Percentiles rank a stretch among this genome's conserved stretches.
Evolutionary conservation across 2,797 vertebrate genomes (phyloP).

Genomic region (Stomatorhinus walkeri): DNA sequence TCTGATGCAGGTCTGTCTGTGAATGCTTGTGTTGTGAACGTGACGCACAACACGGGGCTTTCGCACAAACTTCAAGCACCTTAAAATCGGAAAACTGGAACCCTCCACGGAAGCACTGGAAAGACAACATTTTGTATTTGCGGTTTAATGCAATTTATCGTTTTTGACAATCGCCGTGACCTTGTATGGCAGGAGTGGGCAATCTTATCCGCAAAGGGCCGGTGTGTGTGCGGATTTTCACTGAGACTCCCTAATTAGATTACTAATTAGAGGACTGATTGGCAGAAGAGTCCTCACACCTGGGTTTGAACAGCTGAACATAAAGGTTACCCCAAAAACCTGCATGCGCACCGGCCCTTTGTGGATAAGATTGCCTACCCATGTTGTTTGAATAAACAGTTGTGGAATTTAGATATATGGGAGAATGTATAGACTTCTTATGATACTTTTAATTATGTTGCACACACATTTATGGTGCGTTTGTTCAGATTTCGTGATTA

Average conservation of each 20-base stretch:
- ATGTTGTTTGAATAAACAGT: background rate
- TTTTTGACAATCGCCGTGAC: background rate
- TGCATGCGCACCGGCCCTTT: background rate
- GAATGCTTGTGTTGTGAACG: background rate
- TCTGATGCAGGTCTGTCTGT: background rate
- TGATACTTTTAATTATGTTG: background rate
- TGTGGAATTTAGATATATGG: background rate
- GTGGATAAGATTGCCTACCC: background rate
- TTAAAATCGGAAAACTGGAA: background rate
- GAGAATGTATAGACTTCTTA: background rate
- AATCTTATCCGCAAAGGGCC: background rate
- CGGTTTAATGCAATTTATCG: background rate
- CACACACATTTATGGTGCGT: background rate
- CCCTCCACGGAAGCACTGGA: background rate
- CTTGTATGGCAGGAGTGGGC: background rate
- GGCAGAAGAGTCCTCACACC: background rate
- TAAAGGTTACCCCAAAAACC: background rate
- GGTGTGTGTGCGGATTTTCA: background rate
- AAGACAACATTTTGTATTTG: background rate
- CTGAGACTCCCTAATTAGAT: background rate
- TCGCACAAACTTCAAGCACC: background rate
- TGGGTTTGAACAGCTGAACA: background rate
- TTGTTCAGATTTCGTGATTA: background rate
- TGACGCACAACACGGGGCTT: background rate
- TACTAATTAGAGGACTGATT: background rate